Evolutionary conservation across 2,888 invertebrate species (phyloP).

Genomic region (Dusona sp.): DNA sequence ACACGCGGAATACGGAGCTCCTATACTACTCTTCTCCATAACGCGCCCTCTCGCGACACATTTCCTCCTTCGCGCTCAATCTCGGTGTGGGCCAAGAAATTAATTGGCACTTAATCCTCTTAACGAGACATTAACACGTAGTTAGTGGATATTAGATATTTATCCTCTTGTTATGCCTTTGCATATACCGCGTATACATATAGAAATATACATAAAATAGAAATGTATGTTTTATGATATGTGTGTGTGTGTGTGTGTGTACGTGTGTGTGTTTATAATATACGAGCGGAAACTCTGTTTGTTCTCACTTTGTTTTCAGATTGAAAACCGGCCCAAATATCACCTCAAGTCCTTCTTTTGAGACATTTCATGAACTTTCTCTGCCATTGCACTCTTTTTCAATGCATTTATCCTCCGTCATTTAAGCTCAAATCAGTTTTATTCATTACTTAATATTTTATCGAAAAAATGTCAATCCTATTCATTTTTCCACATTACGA

Average conservation of each 20-base stretch:
- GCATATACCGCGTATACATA: slow-evolving; percentile 33
- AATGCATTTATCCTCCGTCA: not conserved
- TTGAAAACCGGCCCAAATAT: slow-evolving; percentile 15
- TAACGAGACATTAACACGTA: slow-evolving; percentile 77
- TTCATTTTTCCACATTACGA: not conserved
- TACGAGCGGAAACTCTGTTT: not conserved
- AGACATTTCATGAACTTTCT: not conserved
- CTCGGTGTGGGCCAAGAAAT: slow-evolving; percentile 77
- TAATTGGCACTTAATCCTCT: slow-evolving; percentile 81
- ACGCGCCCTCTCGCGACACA: slow-evolving; percentile 1
- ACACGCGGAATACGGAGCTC: slow-evolving; percentile 23
- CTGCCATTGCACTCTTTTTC: not conserved
- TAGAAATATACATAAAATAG: slow-evolving; percentile 8
- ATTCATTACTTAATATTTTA: not conserved
- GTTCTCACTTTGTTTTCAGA: not conserved
- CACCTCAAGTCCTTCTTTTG: not conserved
- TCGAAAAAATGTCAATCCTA: not conserved
- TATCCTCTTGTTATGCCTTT: slow-evolving; percentile 48
- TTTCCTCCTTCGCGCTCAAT: slow-evolving; percentile 66
- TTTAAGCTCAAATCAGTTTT: not conserved
- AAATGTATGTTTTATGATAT: not conserved
- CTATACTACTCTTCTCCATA: not conserved
- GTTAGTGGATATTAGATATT: slow-evolving; percentile 44
- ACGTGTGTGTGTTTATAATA: too few relatives aligned
- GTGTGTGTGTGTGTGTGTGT: too few relatives aligned